Percentiles rank a stretch among this genome's conserved stretches.
Conservation (phyloP, 2,113 vertebrate species). For the Spea multiplicata region DNA sequence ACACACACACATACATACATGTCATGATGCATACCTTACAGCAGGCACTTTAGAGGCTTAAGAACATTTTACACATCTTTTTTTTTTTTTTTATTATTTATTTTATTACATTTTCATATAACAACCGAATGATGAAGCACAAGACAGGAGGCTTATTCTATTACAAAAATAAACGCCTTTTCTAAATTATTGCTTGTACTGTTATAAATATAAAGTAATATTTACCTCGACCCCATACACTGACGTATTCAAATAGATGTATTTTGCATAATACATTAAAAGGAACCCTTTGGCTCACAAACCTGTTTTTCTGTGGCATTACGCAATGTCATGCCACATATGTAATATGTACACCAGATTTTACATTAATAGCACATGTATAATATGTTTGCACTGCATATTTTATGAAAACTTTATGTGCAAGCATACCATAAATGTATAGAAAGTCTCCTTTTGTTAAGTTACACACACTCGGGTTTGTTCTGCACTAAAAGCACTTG, state of each 20-base stretch:
- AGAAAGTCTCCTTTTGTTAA: neutral
- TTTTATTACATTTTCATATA: neutral
- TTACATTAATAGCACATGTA: neutral
- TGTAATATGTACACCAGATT: neutral
- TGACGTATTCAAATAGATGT: constrained; percentile 52
- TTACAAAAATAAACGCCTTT: constrained; percentile 69
- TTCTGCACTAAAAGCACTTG: neutral
- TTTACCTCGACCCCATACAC: constrained; percentile 48
- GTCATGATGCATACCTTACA: neutral
- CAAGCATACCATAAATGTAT: neutral
- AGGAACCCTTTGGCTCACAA: constrained; percentile 13
- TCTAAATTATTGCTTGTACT: constrained; percentile 60
- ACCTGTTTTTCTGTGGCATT: neutral
- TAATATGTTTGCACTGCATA: neutral
- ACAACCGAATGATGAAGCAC: neutral
- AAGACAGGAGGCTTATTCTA: constrained; percentile 30
- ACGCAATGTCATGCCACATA: neutral
- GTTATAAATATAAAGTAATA: constrained; percentile 61
- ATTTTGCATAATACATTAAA: constrained; percentile 15
- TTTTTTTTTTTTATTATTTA: neutral
- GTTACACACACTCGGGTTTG: neutral
- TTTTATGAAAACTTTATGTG: neutral
- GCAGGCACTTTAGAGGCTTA: neutral
- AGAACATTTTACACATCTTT: neutral
- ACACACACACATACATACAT: neutral